Evolutionary conservation across 2,113 vertebrate genomes (phyloP).

Genomic region (Ellobius talpinus): DNA sequence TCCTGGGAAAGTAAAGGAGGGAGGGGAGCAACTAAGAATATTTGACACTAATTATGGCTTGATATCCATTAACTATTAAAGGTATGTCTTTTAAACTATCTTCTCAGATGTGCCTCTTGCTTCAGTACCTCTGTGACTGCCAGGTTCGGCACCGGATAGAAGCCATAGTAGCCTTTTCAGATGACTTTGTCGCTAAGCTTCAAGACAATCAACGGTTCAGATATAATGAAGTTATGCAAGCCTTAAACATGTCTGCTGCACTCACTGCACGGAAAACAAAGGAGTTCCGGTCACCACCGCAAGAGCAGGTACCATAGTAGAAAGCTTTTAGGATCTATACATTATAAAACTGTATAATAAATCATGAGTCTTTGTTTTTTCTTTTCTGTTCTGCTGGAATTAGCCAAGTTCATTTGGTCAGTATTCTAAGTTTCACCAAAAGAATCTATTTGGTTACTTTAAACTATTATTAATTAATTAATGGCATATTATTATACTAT

Average conservation of each 20-base stretch:
- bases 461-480: not conserved
- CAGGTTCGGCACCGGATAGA: conserved; percentile 97
- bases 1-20: not conserved
- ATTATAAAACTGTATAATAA: not conserved
- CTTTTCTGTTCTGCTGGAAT: not conserved
- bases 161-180: conserved; percentile 97
- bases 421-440: not conserved
- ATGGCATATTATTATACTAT: not conserved
- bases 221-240: conserved; percentile 99
- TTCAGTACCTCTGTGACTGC: conserved; percentile 97
- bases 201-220: conserved; percentile 97
- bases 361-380: not conserved
- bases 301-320: conserved; percentile 92
- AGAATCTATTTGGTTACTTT: not conserved
- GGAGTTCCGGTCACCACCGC: conserved; percentile 97
- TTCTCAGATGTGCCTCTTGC: conserved; percentile 96
- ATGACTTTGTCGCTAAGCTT: conserved; percentile 96
- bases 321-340: not conserved
- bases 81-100: not conserved
- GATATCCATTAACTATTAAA: not conserved
- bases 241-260: conserved; percentile 98
- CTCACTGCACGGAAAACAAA: conserved; percentile 97
- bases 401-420: not conserved
- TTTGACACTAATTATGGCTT: not conserved
- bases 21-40: not conserved